Percentiles rank a stretch among this genome's conserved stretches.
Conservation (phyloP, 2,113 vertebrate genomes). For the Casuarius casuarius region DNA sequence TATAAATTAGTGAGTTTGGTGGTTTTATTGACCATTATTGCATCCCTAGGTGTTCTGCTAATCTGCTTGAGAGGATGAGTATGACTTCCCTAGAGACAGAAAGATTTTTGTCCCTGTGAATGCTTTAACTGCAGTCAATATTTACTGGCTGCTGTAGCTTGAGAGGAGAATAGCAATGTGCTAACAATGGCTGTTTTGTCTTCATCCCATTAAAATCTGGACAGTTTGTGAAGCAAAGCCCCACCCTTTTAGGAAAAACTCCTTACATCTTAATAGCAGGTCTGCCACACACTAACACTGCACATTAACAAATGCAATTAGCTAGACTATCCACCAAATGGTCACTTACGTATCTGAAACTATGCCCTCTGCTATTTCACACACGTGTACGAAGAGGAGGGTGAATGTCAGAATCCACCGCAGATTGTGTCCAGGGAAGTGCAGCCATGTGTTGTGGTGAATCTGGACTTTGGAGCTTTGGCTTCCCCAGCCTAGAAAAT, state of each 20-base stretch:
- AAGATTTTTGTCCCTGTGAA: not conserved
- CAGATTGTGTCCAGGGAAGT: constrained; percentile 96
- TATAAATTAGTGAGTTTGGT: not conserved
- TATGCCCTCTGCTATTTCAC: constrained; percentile 96
- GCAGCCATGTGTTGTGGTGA: constrained; percentile 98
- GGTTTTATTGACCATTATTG: not conserved
- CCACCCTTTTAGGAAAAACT: not conserved
- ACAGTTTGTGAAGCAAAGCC: not conserved
- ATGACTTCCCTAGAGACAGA: not conserved
- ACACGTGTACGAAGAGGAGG: constrained; percentile 94
- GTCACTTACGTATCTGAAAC: constrained; percentile 89
- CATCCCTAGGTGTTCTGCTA: not conserved
- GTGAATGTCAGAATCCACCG: constrained; percentile 96
- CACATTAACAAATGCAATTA: not conserved
- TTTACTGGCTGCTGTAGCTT: not conserved
- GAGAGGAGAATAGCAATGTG: not conserved
- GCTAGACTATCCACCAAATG: not conserved
- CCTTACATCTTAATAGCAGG: not conserved
- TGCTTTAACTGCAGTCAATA: not conserved
- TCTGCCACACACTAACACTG: not conserved
- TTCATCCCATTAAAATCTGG: not conserved
- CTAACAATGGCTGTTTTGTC: not conserved
- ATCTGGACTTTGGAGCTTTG: constrained; percentile 99
- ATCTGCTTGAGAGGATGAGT: not conserved
- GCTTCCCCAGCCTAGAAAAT: constrained; percentile 91